phyloP scores from a whole-genome alignment of 2,113 vertebrate species.

The Struthio camelus region DNA sequence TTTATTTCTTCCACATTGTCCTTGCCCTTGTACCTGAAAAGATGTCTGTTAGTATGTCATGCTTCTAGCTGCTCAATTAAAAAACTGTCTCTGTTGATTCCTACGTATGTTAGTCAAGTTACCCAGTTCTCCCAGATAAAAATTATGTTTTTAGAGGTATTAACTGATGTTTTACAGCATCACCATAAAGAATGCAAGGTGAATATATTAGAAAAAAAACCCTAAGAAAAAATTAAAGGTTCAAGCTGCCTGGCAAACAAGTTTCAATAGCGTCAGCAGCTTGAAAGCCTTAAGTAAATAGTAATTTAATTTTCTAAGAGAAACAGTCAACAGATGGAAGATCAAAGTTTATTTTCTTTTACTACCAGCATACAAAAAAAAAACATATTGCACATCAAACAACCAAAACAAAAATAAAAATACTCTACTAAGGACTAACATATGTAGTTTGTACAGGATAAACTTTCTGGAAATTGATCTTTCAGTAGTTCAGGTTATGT shows the following conservation, averaged over 20 bases:
- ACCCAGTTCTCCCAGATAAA: not conserved
- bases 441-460: conserved; percentile 88
- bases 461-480: conserved; percentile 95
- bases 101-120: not conserved
- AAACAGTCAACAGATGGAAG: conserved; percentile 91
- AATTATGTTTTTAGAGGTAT: not conserved
- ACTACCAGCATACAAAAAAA: conserved; percentile 98
- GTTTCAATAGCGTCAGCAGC: not conserved
- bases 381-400: conserved; percentile 99
- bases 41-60: not conserved
- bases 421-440: conserved; percentile 87
- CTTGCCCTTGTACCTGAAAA: not conserved
- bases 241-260: not conserved
- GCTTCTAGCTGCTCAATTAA: not conserved
- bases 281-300: not conserved
- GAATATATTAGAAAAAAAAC: not conserved
- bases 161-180: not conserved
- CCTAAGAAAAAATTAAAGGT: not conserved
- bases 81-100: not conserved
- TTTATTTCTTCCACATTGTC: not conserved
- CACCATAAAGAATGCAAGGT: not conserved
- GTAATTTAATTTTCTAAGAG: conserved; percentile 52
- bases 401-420: conserved; percentile 93
- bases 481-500: conserved; percentile 96
- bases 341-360: conserved; percentile 99